phyloP scores from a whole-genome alignment of 2,797 vertebrate genomes.

The Mus spretus region DNA sequence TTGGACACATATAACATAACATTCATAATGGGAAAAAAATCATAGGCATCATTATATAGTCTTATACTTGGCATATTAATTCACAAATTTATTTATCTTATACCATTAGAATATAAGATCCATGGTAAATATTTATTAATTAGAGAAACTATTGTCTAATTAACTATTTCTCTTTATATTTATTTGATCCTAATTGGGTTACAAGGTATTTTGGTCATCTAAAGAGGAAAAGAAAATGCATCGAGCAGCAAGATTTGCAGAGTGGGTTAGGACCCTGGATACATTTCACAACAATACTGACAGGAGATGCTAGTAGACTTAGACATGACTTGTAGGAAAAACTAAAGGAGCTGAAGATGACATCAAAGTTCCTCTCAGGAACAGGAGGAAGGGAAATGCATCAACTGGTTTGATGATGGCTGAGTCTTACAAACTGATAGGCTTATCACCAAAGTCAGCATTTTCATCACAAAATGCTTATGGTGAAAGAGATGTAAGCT shows the following conservation, averaged over 20 bases:
- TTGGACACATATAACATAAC: neutral
- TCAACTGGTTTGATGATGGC: neutral
- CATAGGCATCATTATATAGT: neutral
- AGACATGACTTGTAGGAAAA: neutral
- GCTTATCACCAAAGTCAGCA: neutral
- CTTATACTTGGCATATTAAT: neutral
- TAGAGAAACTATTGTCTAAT: neutral
- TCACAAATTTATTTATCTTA: neutral
- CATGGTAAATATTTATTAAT: neutral
- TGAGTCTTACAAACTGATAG: neutral
- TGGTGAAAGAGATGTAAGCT: neutral
- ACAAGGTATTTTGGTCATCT: neutral
- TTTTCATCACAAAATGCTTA: conserved; percentile 4
- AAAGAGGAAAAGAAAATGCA: neutral
- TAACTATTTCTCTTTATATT: neutral
- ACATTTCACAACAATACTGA: neutral
- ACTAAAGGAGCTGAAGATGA: neutral
- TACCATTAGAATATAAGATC: neutral
- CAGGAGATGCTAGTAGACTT: neutral
- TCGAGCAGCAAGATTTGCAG: neutral
- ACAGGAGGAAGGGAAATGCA: neutral
- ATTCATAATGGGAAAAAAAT: conserved; percentile 18
- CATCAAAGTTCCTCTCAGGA: neutral
- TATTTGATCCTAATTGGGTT: neutral
- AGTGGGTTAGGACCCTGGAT: neutral